Evolutionary conservation across 2,113 vertebrate species (phyloP).

Genomic region (Campylomormyrus tamandua): DNA sequence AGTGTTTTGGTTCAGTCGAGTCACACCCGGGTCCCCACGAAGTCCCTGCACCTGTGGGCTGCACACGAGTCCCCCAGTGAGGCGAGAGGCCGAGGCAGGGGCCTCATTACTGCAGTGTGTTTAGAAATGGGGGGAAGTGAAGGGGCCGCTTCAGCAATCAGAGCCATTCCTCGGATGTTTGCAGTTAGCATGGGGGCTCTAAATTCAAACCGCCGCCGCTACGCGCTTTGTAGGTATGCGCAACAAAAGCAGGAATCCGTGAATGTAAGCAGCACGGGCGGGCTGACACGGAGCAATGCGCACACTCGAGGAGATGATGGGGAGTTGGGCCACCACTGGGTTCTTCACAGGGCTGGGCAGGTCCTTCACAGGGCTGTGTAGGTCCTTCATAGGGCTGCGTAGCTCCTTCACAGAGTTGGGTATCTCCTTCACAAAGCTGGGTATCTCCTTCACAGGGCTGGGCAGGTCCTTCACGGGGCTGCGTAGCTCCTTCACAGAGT

Average conservation of each 20-base stretch:
- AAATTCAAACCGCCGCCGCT: constrained; percentile 51
- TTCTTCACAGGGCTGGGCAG: background rate
- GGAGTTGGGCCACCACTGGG: background rate
- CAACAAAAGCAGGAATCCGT: constrained; percentile 48
- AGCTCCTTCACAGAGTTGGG: background rate
- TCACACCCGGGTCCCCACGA: background rate
- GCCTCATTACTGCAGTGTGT: constrained; percentile 34
- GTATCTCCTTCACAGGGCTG: background rate
- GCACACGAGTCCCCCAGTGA: background rate
- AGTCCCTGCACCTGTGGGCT: background rate
- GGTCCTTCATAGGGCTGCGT: background rate
- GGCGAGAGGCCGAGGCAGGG: constrained; percentile 16
- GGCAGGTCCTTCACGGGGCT: background rate
- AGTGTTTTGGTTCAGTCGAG: background rate
- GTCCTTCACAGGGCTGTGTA: background rate
- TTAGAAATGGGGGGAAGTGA: background rate
- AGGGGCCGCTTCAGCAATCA: constrained; percentile 34
- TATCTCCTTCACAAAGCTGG: background rate
- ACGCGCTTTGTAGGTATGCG: constrained; percentile 30
- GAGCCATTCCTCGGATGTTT: constrained; percentile 49
- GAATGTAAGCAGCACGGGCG: constrained; percentile 42
- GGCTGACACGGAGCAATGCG: background rate
- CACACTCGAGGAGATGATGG: background rate
- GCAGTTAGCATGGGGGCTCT: constrained; percentile 43
- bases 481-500: background rate